Evolutionary conservation across 2,888 invertebrate genomes (phyloP).

Genomic region (Anarsia innoxiella): DNA sequence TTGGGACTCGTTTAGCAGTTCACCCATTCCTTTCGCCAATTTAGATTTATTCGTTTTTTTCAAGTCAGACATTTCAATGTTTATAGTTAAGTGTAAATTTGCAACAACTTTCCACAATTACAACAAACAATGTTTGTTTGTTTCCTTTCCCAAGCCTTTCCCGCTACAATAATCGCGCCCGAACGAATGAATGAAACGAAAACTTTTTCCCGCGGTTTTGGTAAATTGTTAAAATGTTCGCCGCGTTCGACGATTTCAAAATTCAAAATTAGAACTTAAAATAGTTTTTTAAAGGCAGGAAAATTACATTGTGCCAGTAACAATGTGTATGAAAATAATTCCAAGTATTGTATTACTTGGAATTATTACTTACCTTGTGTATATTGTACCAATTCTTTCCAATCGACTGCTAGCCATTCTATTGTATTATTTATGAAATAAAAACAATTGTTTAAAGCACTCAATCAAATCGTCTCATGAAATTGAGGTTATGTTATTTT

Average conservation of each 20-base stretch:
- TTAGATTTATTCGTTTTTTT: constrained; percentile 30
- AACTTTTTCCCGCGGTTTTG: too few relatives aligned
- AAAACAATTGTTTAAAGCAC: too few relatives aligned
- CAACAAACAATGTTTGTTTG: too few relatives aligned
- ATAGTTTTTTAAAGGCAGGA: background rate
- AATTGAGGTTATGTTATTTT: background rate
- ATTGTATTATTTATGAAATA: background rate
- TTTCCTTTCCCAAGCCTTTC: too few relatives aligned
- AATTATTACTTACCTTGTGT: constrained; percentile 71
- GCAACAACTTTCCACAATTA: background rate
- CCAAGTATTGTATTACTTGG: constrained; percentile 1
- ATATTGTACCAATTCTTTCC: constrained; percentile 84
- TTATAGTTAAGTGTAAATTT: background rate
- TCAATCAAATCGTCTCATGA: too few relatives aligned
- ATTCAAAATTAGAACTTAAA: background rate
- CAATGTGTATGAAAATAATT: too few relatives aligned
- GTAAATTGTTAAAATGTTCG: too few relatives aligned
- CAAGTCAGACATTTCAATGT: constrained; percentile 2
- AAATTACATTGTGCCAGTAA: too few relatives aligned
- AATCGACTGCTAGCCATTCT: constrained; percentile 81
- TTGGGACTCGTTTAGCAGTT: constrained; percentile 42
- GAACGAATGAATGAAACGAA: too few relatives aligned
- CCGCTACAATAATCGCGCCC: constrained; percentile 7
- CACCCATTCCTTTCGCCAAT: constrained; percentile 40
- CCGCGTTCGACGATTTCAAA: background rate